A percentile compares a stretch with the other conserved stretches of the same genome.
phyloP scores from a whole-genome alignment of 1,140 invertebrate species.

The Hyles euphorbiae region DNA sequence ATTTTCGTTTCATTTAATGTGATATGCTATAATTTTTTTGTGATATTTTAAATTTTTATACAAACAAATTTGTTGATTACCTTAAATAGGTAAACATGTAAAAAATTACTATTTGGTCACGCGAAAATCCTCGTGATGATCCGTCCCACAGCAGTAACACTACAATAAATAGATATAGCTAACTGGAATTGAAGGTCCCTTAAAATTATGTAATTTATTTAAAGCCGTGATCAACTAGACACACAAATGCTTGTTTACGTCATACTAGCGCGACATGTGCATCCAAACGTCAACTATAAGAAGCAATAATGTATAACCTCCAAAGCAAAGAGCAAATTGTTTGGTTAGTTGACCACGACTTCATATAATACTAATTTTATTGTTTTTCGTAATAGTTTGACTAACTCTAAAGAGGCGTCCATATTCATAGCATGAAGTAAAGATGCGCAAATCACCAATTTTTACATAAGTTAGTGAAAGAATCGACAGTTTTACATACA shows the following conservation, averaged over 20 bases:
- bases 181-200: constrained; percentile 75
- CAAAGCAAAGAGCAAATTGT: constrained; percentile 18
- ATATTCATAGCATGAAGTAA: constrained; percentile 71
- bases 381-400: constrained; percentile 66
- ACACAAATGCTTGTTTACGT: constrained; percentile 18
- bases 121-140: constrained; percentile 60
- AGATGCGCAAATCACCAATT: constrained; percentile 69
- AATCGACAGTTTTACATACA: constrained; percentile 62
- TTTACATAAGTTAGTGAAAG: constrained; percentile 67
- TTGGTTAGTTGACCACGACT: constrained; percentile 65
- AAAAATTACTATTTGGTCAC: constrained; percentile 71
- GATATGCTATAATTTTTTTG: constrained; percentile 71
- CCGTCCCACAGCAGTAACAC: constrained; percentile 64
- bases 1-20: constrained; percentile 57
- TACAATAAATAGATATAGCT: constrained; percentile 75
- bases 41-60: constrained; percentile 65
- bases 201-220: constrained; percentile 71
- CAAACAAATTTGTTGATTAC: constrained; percentile 60
- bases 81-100: constrained; percentile 61
- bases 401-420: constrained; percentile 73
- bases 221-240: constrained; percentile 67
- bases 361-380: constrained; percentile 69
- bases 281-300: constrained; percentile 4
- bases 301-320: constrained; percentile 8
- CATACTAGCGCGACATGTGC: not conserved